A percentile compares a stretch with the other conserved stretches of the same genome.
phyloP scores from a whole-genome alignment of 2,888 invertebrate genomes.

The Hydroisotoma schaefferi region DNA sequence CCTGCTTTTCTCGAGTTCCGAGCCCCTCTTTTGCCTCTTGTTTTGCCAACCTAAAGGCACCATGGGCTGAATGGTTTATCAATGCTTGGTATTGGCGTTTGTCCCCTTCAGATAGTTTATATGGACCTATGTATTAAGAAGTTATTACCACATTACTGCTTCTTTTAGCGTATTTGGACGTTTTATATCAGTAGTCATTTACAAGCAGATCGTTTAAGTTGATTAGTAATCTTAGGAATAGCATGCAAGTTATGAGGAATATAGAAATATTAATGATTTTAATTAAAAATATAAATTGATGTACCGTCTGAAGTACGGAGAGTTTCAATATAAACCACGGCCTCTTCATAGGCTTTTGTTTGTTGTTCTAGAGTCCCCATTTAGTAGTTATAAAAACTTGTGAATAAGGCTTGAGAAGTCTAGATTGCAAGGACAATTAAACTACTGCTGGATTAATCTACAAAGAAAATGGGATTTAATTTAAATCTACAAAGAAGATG shows the following conservation, averaged over 20 bases:
- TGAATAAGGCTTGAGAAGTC: no score
- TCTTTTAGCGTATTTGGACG: no score
- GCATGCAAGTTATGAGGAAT: no score
- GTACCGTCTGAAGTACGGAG: slow-evolving; percentile 24
- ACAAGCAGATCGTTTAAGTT: no score
- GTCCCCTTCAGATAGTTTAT: slow-evolving; percentile 19
- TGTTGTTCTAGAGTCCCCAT: slow-evolving; percentile 31
- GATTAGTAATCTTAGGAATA: no score
- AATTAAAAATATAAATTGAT: not conserved
- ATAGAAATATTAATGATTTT: no score
- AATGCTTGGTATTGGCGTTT: slow-evolving; percentile 17
- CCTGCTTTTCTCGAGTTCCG: slow-evolving; percentile 22
- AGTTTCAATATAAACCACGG: slow-evolving; percentile 22
- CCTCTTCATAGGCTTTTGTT: slow-evolving; percentile 16
- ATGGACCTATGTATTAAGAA: slow-evolving; percentile 19
- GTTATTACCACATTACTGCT: no score
- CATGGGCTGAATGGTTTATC: slow-evolving; percentile 20
- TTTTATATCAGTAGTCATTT: not conserved
- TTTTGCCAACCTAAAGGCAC: slow-evolving; percentile 24
- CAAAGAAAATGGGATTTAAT: no score
- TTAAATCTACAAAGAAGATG: no score
- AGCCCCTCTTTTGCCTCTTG: slow-evolving; percentile 9
- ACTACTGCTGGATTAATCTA: no score
- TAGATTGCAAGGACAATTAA: no score
- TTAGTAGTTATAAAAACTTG: not conserved